phyloP scores from a whole-genome alignment of 2,888 invertebrate species.

The Pecten maximus region DNA sequence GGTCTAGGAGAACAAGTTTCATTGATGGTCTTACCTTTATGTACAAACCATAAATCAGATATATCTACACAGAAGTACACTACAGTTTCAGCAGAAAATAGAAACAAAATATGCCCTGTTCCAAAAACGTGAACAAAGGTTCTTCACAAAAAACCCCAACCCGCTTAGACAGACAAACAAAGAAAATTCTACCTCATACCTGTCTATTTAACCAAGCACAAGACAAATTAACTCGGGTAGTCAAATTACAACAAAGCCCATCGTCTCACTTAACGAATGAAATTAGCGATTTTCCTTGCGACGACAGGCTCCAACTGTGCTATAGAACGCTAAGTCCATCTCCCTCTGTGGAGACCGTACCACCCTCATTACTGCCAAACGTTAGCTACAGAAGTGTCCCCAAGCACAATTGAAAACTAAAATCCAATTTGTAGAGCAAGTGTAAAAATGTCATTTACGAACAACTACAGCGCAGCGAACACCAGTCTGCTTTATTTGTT shows the following conservation, averaged over 20 bases:
- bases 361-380: neutral
- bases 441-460: constrained; percentile 12
- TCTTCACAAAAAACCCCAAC: neutral
- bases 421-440: constrained; percentile 16
- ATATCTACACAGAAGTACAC: neutral
- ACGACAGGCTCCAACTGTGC: neutral
- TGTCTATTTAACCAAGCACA: neutral
- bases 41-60: neutral
- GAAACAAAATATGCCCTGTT: neutral
- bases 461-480: no score
- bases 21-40: no score
- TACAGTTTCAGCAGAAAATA: neutral
- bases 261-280: neutral
- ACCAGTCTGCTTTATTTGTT: neutral
- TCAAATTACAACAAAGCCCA: constrained; percentile 13
- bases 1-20: no score
- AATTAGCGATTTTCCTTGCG: neutral
- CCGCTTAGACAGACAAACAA: neutral
- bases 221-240: neutral
- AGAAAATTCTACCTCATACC: neutral
- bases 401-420: constrained; percentile 1
- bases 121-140: neutral
- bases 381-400: neutral
- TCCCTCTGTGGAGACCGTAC: neutral
- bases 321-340: neutral